phyloP scores from a whole-genome alignment of 2,113 vertebrate genomes.

The Acanthisitta chloris region DNA sequence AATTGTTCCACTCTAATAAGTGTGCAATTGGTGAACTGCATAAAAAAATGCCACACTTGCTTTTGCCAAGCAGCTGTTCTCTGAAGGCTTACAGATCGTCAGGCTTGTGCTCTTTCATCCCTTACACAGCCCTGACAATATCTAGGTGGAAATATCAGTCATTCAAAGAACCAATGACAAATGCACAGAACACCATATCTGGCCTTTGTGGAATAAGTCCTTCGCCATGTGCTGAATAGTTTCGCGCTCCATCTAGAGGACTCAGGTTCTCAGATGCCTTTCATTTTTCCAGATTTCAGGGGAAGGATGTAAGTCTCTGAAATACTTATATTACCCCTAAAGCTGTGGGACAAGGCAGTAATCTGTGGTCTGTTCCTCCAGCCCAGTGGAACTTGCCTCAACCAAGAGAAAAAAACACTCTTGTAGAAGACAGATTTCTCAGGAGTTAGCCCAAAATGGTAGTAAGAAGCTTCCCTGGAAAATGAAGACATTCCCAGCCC shows the following conservation, averaged over 20 bases:
- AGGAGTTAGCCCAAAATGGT: neutral
- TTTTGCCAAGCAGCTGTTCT: slow-evolving; percentile 3
- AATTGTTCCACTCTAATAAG: neutral
- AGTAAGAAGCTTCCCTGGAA: neutral
- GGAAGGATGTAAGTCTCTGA: neutral
- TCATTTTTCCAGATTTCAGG: neutral
- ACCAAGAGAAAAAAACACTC: neutral
- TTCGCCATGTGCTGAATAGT: fast-evolving
- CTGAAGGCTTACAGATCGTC: neutral
- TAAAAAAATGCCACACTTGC: neutral
- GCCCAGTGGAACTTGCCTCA: neutral
- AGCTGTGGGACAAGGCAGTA: neutral
- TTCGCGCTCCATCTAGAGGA: neutral
- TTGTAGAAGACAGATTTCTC: neutral
- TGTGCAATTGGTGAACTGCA: neutral
- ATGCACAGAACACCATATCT: neutral
- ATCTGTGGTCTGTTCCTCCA: fast-evolving
- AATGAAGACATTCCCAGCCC: neutral
- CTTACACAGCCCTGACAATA: neutral
- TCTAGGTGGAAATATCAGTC: neutral
- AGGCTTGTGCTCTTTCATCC: neutral
- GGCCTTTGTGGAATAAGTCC: neutral
- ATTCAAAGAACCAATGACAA: neutral
- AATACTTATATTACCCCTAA: neutral
- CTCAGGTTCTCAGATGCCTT: neutral